These are phyloP conservation scores for Petrosia ficiformis DNA, from an alignment of 37 sponge, comb jelly and placozoan genomes.

Conservation along the genomic window DNA sequence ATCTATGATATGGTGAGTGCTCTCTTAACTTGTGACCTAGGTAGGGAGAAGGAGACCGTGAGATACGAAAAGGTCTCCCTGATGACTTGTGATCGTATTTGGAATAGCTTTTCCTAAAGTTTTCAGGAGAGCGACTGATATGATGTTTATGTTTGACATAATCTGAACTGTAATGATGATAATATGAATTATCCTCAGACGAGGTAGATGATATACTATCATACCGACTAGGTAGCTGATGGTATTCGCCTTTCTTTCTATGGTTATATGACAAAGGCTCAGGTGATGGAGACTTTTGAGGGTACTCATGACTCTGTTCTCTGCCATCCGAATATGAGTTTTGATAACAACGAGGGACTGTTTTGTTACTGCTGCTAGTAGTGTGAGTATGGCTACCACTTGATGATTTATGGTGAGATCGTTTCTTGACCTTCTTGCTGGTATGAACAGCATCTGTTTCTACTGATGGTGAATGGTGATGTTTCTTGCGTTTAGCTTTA, in stretches of 20 bases:
- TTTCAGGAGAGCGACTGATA: background rate
- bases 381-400: background rate
- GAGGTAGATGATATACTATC: constrained; percentile 3
- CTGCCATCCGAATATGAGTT: background rate
- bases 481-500: no score
- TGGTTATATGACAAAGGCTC: background rate
- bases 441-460: no score
- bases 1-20: no score
- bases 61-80: background rate
- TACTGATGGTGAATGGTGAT: no score
- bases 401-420: no score
- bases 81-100: background rate
- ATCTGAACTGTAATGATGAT: background rate
- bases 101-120: background rate
- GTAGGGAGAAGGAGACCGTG: background rate
- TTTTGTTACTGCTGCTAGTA: background rate
- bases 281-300: background rate
- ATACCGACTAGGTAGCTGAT: background rate
- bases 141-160: background rate
- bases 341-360: background rate
- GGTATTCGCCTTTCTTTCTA: background rate
- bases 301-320: background rate
- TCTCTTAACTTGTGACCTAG: background rate
- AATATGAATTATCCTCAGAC: background rate
- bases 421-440: no score